Conservation (phyloP, 30 jellyfish, hydroid and myxozoan species). For the Aurelia sp. region DNA sequence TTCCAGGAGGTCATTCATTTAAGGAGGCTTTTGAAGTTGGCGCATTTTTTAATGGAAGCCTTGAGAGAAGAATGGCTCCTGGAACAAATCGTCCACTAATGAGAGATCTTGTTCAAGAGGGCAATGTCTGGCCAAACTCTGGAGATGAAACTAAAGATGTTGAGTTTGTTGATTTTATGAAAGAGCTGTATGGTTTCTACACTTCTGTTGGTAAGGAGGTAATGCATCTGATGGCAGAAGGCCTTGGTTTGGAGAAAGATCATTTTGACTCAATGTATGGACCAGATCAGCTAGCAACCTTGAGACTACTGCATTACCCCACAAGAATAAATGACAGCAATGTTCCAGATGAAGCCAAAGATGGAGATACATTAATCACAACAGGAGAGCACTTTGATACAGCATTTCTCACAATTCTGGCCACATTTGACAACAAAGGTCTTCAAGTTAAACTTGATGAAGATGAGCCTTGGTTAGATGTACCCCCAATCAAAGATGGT, state of each 20-base stretch:
- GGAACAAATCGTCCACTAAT: conserved; percentile 53
- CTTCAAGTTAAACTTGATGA: conserved; percentile 77
- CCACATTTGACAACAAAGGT: conserved; percentile 73
- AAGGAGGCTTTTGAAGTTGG: conserved; percentile 88
- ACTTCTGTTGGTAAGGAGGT: conserved; percentile 14
- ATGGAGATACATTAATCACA: conserved; percentile 66
- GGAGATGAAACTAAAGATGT: conserved; percentile 38
- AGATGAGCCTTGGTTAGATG: conserved; percentile 72
- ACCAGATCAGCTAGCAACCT: conserved; percentile 61
- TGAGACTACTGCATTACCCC: conserved; percentile 83
- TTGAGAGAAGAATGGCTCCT: conserved; percentile 4
- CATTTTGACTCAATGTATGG: conserved; percentile 58
- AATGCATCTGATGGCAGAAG: conserved; percentile 69
- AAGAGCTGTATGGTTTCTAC: conserved; percentile 22
- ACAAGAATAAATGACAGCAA: conserved; percentile 51
- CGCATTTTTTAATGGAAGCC: conserved; percentile 27
- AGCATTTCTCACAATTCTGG: conserved; percentile 67
- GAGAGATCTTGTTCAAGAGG: conserved; percentile 79
- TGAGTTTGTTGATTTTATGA: conserved; percentile 51
- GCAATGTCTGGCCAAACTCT: conserved; percentile 79
- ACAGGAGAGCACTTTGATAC: conserved; percentile 92
- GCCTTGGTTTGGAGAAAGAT: conserved; percentile 56
- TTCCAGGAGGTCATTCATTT: conserved; percentile 85
- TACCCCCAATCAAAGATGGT: conserved; percentile 67
- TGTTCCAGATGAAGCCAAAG: conserved; percentile 81